Percentiles rank a stretch among this genome's conserved stretches.
Evolutionary conservation across 2,113 vertebrate species (phyloP).

Genomic region (Bufo gargarizans): DNA sequence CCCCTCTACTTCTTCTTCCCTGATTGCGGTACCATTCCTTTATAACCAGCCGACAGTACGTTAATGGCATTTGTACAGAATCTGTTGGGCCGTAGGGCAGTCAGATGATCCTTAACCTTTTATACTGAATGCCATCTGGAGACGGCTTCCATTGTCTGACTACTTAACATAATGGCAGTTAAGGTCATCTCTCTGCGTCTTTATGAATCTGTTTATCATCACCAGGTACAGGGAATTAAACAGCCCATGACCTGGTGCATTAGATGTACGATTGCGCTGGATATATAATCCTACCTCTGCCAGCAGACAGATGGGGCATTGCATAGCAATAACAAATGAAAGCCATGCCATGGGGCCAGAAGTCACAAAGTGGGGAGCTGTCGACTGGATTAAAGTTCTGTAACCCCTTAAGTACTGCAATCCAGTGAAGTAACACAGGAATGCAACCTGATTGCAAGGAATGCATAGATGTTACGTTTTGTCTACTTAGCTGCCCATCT

Average conservation of each 20-base stretch:
- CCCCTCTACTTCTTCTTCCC: background rate
- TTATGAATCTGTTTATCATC: conserved; percentile 52
- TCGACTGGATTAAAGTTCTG: background rate
- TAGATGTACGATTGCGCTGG: background rate
- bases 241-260: conserved; percentile 5
- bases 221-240: conserved; percentile 47
- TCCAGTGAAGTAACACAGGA: background rate
- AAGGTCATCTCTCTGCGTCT: conserved; percentile 52
- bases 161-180: conserved; percentile 58
- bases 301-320: background rate
- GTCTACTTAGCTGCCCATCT: background rate
- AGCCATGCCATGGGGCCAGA: conserved; percentile 11
- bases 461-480: background rate
- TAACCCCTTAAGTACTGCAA: background rate
- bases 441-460: background rate
- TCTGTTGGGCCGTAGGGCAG: conserved; percentile 49
- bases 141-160: conserved; percentile 53
- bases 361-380: background rate
- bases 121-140: conserved; percentile 58
- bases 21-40: conserved; percentile 49
- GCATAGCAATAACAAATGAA: background rate
- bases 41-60: conserved; percentile 51
- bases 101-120: conserved; percentile 58
- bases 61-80: conserved; percentile 54
- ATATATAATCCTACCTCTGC: conserved; percentile 26